Evolutionary conservation across 2,888 invertebrate species (phyloP), one percentile per base, ranked within the genome.

Genomic region (Alviniconcha strummeri): DNA sequence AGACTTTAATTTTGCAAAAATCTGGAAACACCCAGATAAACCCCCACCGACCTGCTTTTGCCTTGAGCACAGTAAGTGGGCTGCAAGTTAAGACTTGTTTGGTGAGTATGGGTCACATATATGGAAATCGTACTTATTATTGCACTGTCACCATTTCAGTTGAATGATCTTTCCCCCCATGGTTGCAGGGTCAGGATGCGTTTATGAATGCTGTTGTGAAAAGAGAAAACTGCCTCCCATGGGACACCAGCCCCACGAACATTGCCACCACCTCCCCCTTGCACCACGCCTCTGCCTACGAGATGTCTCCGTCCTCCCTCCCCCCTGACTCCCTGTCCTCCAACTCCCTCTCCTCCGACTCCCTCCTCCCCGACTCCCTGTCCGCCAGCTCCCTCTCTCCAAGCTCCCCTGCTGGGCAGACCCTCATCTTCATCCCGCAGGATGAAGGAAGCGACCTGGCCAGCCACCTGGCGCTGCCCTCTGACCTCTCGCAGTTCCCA

Each of bases 401-500:
- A 11, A 19, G 19, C 52, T n/a, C 69, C 55, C 54, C 76, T 1
- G n/a, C n/a, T 4, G 82, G 77, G 13, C 82, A 82, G 82, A 82
- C 82, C 11, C 36, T 82, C 15, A 82, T 82, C 56, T 82, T 77
- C 77, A 82, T 82, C 19, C 82, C 82, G 13, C 77, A 82, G 54
- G 82, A 77, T 7, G 82, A 82, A n/a, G 82, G 55, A 4, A 15
- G 60, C 6, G 69, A 56, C 2, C 15, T n/a, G 0, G 60, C 69
- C 2, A n/a, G 19, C 1, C 76, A 77, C 56, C 67, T 82, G 52
- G 60, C 77, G 9, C 77, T 77, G 36, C 82, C 82, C 19, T 82
- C 82, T 15, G 82, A 82, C 67, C 67, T 82, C 4, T 82, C 82
- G n/a, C 82, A 75, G 56, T 82, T 69, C 57, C 82, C 82, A 55